Base-by-base conservation (phyloP, 2,888 invertebrate genomes). In the Drosophila barbarae region DNA sequence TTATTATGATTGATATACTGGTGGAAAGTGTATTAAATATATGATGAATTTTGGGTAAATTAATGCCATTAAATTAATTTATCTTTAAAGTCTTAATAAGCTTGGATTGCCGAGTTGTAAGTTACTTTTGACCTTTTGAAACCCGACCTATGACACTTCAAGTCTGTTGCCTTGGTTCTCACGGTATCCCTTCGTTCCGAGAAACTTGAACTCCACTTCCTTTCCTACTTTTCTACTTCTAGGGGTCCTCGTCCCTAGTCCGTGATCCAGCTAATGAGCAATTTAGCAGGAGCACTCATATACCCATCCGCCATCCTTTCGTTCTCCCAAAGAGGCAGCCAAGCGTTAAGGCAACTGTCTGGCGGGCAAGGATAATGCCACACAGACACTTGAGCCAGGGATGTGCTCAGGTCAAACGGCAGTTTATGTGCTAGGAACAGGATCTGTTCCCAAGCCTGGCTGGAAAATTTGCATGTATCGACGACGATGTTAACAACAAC, bases 341-440 rank as follows among this genome's bases (percentile, higher is more conserved):
- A 74, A 56, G 75, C 75, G 74, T 80, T 47, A 71, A 77, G 77
- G 64, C 57, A 70, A 61, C 74, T 50, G 38, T 35, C 58, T 65
- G 53, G 35, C 35, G 57, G 49, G 36, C 54, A 64, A 56, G 68
- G 34, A 57, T 63, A 64, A 57, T 70, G 63, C 66, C 57, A 58
- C 57, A 60, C 39, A 49, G 67, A 63, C 60, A 73, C 72, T 71
- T 69, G 71, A 69, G 64, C 68, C 35, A 32, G 47, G 46, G 35
- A 42, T 60, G 59, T 38, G 35, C 61, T 61, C 57, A 49, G 54
- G 59, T 65, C 73, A 65, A 56, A 55, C 49, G 57, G 49, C 65
- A 55, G 38, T 26, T 50, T 49, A 39, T 55, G 49, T 56, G 64
- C 23, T 9, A 15, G 18, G 9, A 23, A 32, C 23, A 36, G 34